phyloP scores from a whole-genome alignment of 1,140 invertebrate genomes.

The Drosophila lacteicornis region DNA sequence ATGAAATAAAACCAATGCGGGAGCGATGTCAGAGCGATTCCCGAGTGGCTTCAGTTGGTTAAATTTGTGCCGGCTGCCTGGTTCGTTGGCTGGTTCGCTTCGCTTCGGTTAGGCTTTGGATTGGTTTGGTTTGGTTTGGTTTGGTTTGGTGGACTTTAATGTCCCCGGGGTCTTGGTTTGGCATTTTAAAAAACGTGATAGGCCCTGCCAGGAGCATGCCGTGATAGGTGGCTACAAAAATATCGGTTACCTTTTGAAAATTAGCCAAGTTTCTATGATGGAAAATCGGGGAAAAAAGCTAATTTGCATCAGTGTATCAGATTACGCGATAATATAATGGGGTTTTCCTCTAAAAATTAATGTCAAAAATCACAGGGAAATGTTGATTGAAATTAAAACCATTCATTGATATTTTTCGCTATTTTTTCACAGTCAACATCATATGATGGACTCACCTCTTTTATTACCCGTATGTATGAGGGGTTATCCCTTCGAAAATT shows the following conservation, averaged over 20 bases:
- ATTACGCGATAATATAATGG: background rate
- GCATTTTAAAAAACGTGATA: slow-evolving; percentile 6
- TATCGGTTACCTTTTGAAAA: slow-evolving; percentile 2
- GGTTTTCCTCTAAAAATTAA: background rate
- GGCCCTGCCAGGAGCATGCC: background rate
- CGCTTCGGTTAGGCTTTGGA: slow-evolving; percentile 1
- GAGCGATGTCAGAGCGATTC: slow-evolving; percentile 48
- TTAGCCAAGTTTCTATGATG: background rate
- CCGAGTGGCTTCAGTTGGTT: slow-evolving; percentile 63
- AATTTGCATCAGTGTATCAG: background rate
- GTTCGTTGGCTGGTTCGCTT: slow-evolving; percentile 34
- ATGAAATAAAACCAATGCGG: slow-evolving; percentile 77
- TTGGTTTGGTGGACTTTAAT: slow-evolving; percentile 29
- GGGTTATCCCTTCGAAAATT: background rate
- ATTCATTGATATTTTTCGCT: no score
- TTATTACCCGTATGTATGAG: no score
- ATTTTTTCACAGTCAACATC: no score
- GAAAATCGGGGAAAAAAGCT: no score
- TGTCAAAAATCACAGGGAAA: no score
- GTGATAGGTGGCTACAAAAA: background rate
- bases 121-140: slow-evolving; percentile 9
- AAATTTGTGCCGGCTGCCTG: slow-evolving; percentile 52
- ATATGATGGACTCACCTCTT: no score
- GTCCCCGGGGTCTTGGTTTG: slow-evolving; percentile 15
- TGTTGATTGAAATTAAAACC: no score